These are phyloP conservation scores for Byasa hedistus DNA, from an alignment of 2,888 invertebrate species.

Conservation along the genomic window DNA sequence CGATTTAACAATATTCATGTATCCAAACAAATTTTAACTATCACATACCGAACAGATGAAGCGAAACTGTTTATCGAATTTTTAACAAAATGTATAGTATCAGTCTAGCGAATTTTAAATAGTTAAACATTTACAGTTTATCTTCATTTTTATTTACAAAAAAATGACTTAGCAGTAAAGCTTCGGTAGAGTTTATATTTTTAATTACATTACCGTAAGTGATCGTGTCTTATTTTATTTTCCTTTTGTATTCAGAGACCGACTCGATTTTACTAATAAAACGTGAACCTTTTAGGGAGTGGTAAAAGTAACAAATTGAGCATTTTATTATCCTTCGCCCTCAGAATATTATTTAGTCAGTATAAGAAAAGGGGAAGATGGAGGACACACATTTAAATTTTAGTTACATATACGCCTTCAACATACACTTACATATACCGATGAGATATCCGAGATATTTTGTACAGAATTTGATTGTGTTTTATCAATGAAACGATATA, in stretches of 20 bases:
- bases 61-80: too few relatives aligned
- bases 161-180: background rate
- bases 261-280: constrained; percentile 20
- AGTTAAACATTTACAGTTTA: background rate
- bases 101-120: too few relatives aligned
- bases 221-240: background rate
- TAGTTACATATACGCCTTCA: background rate
- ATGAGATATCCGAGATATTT: background rate
- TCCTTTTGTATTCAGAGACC: constrained; percentile 19
- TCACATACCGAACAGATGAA: too few relatives aligned
- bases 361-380: constrained; percentile 4
- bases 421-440: background rate
- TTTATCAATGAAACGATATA: too few relatives aligned
- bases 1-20: too few relatives aligned
- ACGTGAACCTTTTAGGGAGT: constrained; percentile 46
- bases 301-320: constrained; percentile 64
- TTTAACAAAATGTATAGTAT: too few relatives aligned
- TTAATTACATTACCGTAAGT: constrained; percentile 7
- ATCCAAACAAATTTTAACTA: too few relatives aligned
- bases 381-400: background rate
- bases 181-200: background rate
- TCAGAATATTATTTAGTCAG: constrained; percentile 59
- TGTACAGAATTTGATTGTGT: background rate
- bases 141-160: background rate
- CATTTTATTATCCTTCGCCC: constrained; percentile 68